phyloP scores from a whole-genome alignment of 2,113 vertebrate genomes.

The Malurus melanocephalus region DNA sequence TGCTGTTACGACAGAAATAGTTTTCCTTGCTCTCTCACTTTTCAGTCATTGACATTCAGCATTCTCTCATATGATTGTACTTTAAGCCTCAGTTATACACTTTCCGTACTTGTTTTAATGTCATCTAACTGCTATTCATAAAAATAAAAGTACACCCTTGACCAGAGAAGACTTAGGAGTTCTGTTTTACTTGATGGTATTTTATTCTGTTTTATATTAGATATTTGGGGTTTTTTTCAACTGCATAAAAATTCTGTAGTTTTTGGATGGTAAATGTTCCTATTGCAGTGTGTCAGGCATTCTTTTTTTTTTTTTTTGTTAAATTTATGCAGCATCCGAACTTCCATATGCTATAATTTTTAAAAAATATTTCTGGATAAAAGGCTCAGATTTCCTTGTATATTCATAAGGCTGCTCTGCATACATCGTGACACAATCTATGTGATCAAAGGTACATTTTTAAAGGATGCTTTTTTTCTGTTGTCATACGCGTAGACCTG shows the following conservation, averaged over 20 bases:
- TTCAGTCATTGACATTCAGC: not conserved
- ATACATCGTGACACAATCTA: not conserved
- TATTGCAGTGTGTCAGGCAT: not conserved
- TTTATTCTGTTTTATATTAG: not conserved
- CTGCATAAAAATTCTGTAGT: not conserved
- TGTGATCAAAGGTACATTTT: slow-evolving; percentile 28
- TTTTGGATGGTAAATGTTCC: not conserved
- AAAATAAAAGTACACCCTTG: not conserved
- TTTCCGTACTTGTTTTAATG: not conserved
- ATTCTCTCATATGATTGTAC: not conserved
- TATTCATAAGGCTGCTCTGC: not conserved
- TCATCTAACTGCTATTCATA: not conserved
- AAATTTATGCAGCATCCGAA: not conserved
- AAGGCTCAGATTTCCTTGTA: not conserved
- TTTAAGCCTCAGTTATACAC: not conserved
- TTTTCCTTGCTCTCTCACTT: not conserved
- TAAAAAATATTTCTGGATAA: not conserved
- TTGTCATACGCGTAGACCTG: not conserved
- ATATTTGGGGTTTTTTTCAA: not conserved
- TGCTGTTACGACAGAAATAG: not conserved
- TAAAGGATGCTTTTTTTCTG: not conserved
- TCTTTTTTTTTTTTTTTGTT: not conserved
- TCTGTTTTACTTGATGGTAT: not conserved
- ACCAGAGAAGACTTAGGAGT: not conserved
- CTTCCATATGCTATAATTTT: not conserved